These are phyloP conservation scores for Leptopilina syphax DNA, from an alignment of 2,888 invertebrate genomes.

Conservation along the genomic window DNA sequence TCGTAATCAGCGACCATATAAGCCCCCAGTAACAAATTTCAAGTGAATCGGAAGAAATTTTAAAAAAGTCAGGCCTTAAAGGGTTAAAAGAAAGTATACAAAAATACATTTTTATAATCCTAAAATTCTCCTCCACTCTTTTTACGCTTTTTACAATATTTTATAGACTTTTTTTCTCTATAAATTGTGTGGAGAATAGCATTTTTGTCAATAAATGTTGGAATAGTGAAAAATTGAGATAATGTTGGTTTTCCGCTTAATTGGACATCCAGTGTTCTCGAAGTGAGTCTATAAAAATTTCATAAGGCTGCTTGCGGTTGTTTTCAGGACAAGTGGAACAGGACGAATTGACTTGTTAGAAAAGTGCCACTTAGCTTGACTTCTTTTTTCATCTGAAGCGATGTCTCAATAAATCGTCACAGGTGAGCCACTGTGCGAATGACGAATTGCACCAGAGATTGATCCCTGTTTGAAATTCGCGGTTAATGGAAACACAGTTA, in stretches of 20 bases:
- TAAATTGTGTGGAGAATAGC: too few species aligned
- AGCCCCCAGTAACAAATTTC: too few species aligned
- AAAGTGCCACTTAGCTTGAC: conserved; percentile 30
- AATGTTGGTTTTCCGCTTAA: conserved; percentile 28
- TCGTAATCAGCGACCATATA: too few species aligned
- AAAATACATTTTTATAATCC: too few species aligned
- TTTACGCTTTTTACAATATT: too few species aligned
- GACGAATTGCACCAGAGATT: conserved; percentile 20
- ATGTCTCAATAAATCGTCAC: conserved; percentile 41
- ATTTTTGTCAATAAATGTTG: not conserved
- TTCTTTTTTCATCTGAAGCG: conserved; percentile 10
- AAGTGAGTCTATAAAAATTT: conserved; percentile 16
- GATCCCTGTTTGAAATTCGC: conserved; percentile 33
- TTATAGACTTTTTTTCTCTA: too few species aligned
- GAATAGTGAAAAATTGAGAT: not conserved
- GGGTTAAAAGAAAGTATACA: too few species aligned
- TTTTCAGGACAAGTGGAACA: conserved; percentile 4
- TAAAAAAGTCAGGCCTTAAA: too few species aligned
- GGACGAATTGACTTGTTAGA: conserved; percentile 38
- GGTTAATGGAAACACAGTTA: conserved; percentile 27
- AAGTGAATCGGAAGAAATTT: too few species aligned
- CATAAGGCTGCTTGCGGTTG: conserved; percentile 31
- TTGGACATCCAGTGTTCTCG: conserved; percentile 14
- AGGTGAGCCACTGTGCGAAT: conserved; percentile 32
- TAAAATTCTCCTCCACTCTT: too few species aligned